Evolutionary conservation across 2,888 invertebrate species (phyloP), one percentile per base, ranked within the genome.

Genomic region (Acrobasis consociella): DNA sequence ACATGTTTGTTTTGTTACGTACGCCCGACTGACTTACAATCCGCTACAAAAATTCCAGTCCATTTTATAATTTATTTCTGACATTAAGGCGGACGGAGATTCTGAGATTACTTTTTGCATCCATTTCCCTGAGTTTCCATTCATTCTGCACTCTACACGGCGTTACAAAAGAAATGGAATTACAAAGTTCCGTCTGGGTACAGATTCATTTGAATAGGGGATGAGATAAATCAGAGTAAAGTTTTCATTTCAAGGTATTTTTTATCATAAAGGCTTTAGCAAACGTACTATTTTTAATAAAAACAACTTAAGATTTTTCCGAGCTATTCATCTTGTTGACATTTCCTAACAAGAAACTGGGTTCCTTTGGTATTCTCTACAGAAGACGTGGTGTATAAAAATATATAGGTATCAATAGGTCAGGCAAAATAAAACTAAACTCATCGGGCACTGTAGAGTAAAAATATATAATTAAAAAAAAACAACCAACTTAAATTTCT

Each of bases 161-260:
- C 9, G 53, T 39, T 55, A 56, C 56, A 56, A 56, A 46, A 56
- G 56, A 55, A 55, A 55, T 55, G 16, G 55, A 42, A 56, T 56
- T 56, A 46, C 17, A 39, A 46, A 56, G 56, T 56, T 46, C 22
- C 42, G 22, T 46, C 56, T 56, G 42, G 42, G 56, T 37, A n/a
- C n/a, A 42, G 38, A 55, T 46, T 56, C 56, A 56, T 56, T 46
- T 56, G 56, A 56, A 56, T 56, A 42, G 42, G 11, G 42, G 17
- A 16, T 56, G 46, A 56, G 56, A 56, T 56, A 56, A 56, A 56
- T 56, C 56, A 56, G 11, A 42, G 56, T 56, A 38, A 42, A 56
- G 56, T 56, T 56, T 39, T 56, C 42, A 56, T 46, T 42, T 13
- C 15, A 15, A 9, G 37, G 38, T n/a, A 22, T 56, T 22, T 56